Percentiles rank a stretch among this genome's conserved stretches.
phyloP scores from a whole-genome alignment of 2,888 invertebrate species.

The Acheta domesticus region DNA sequence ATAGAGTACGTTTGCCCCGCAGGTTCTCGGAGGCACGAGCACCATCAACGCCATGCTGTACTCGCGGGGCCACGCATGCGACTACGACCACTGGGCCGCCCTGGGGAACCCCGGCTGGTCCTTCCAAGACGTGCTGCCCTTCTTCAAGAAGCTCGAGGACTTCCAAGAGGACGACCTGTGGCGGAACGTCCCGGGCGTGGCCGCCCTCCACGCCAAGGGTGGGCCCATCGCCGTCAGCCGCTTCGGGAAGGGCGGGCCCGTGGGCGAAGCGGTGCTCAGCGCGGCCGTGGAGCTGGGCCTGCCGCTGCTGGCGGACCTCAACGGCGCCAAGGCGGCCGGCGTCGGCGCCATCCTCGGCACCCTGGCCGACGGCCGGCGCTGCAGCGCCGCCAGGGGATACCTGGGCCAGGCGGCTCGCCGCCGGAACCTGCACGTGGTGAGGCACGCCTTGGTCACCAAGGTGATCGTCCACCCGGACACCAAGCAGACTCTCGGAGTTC shows the following conservation, averaged over 20 bases:
- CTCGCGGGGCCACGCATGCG: conserved; percentile 59
- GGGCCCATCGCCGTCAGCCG: not conserved
- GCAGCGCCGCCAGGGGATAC: conserved; percentile 49
- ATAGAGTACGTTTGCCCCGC: not conserved
- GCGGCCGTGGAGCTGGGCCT: conserved; percentile 47
- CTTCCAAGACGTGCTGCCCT: conserved; percentile 49
- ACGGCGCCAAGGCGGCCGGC: conserved; percentile 45
- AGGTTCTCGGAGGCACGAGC: conserved; percentile 43
- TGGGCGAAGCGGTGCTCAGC: conserved; percentile 28
- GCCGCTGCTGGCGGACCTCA: conserved; percentile 44
- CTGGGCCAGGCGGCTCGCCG: conserved; percentile 51
- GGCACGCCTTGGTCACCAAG: conserved; percentile 55
- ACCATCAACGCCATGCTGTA: conserved; percentile 64
- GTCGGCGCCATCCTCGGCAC: conserved; percentile 47
- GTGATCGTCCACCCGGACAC: conserved; percentile 51
- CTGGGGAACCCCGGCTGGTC: conserved; percentile 63
- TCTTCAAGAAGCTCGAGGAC: conserved; percentile 49
- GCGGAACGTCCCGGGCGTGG: conserved; percentile 45
- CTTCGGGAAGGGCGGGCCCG: not conserved
- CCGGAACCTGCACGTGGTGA: conserved; percentile 58
- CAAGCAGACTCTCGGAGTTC: conserved; percentile 49
- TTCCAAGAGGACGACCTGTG: conserved; percentile 50
- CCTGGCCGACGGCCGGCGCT: conserved; percentile 45
- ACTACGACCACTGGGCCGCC: conserved; percentile 62
- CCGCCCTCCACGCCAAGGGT: not conserved